Conservation (phyloP, 2,113 vertebrate genomes). For the Prunella himalayana region DNA sequence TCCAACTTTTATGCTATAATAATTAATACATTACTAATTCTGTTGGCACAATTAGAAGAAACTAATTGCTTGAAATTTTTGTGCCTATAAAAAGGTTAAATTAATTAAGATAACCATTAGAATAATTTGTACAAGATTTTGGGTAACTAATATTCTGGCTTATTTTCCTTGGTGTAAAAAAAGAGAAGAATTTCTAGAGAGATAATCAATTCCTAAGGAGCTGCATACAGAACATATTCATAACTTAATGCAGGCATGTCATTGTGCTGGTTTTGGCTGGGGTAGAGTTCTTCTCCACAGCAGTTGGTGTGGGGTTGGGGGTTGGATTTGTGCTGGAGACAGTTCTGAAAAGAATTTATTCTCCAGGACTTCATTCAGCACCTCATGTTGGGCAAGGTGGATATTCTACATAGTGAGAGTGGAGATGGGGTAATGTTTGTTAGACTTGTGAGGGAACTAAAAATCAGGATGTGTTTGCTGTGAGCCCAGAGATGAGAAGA, state of each 20-base stretch:
- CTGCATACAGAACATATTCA: not conserved
- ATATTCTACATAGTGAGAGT: not conserved
- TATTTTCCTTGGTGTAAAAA: not conserved
- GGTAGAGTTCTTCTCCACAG: too few species aligned
- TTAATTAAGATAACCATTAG: not conserved
- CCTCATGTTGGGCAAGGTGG: not conserved
- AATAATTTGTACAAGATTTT: slow-evolving; percentile 2
- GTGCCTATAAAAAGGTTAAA: slow-evolving; percentile 30
- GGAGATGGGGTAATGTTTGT: not conserved
- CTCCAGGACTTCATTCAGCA: not conserved
- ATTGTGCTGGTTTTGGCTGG: not conserved
- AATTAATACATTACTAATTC: slow-evolving; percentile 52
- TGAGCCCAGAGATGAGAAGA: not conserved
- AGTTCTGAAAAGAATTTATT: not conserved
- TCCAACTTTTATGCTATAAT: slow-evolving; percentile 11
- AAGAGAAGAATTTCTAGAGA: not conserved
- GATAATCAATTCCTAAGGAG: not conserved
- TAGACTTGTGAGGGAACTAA: not conserved
- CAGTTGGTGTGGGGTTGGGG: not conserved
- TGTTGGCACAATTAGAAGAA: slow-evolving; percentile 44
- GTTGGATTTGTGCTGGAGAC: not conserved
- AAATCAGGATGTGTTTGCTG: not conserved
- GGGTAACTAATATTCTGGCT: not conserved
- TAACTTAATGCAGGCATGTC: not conserved
- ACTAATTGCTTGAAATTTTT: slow-evolving; percentile 45